phyloP scores from a whole-genome alignment of 2,888 invertebrate genomes.

The Polydrusus tereticollis region DNA sequence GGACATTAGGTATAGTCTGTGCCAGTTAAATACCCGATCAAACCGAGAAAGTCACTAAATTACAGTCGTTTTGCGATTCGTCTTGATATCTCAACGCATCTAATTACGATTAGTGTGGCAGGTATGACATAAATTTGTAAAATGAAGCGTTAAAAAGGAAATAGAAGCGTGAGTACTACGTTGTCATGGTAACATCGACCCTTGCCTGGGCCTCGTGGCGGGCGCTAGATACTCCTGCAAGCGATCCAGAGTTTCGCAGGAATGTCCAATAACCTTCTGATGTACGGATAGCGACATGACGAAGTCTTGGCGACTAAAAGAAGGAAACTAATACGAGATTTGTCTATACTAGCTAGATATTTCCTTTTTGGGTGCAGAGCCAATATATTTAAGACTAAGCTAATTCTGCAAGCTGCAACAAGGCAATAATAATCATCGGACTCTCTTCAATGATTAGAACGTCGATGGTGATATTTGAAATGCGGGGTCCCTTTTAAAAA shows the following conservation, averaged over 20 bases:
- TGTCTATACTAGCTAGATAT: too few species aligned
- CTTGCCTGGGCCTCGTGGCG: constrained; percentile 53
- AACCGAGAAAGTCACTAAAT: neutral
- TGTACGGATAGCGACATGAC: neutral
- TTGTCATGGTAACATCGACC: constrained; percentile 61
- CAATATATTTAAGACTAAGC: too few species aligned
- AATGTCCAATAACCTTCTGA: constrained; percentile 16
- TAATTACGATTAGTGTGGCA: constrained; percentile 43
- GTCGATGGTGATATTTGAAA: constrained; percentile 14
- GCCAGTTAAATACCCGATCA: neutral
- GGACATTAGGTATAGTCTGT: too few species aligned
- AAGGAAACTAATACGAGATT: too few species aligned
- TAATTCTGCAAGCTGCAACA: too few species aligned
- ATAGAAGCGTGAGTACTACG: constrained; percentile 60
- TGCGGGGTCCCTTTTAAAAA: constrained; percentile 19
- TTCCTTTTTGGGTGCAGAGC: too few species aligned
- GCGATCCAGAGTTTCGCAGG: constrained; percentile 38
- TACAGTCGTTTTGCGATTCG: neutral
- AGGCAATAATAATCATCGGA: neutral
- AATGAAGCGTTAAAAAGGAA: constrained; percentile 59
- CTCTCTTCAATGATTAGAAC: neutral
- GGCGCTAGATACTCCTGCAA: constrained; percentile 45
- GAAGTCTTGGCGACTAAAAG: too few species aligned
- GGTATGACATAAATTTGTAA: constrained; percentile 54
- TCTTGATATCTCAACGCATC: neutral